phyloP scores from a whole-genome alignment of 1,140 invertebrate genomes.

The Ylistrum balloti region DNA sequence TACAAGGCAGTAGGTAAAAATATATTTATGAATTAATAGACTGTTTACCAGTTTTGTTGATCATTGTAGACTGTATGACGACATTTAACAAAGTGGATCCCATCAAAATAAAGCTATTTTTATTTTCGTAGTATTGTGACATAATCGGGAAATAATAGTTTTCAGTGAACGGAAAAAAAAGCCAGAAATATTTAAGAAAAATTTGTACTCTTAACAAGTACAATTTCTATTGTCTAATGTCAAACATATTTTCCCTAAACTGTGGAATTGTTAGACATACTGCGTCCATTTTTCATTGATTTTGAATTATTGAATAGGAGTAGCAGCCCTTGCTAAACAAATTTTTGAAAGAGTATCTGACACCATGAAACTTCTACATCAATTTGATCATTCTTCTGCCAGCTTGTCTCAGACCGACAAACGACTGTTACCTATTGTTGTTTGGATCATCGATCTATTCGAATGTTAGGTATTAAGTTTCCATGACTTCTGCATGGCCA shows the following conservation, averaged over 20 bases:
- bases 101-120: too few species aligned
- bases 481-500: conserved; percentile 16
- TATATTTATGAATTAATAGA: background rate
- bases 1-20: background rate
- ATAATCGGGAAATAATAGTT: too few species aligned
- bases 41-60: background rate
- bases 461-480: conserved; percentile 1
- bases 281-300: background rate
- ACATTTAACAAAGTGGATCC: too few species aligned
- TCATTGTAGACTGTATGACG: too few species aligned
- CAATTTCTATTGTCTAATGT: too few species aligned
- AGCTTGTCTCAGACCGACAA: background rate
- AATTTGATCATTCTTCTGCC: background rate
- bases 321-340: background rate
- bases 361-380: background rate
- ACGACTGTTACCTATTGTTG: background rate
- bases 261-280: background rate
- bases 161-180: too few species aligned
- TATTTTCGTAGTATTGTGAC: too few species aligned
- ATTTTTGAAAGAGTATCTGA: background rate
- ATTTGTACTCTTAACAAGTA: too few species aligned
- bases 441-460: conserved; percentile 3
- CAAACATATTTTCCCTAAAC: too few species aligned
- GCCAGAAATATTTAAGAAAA: too few species aligned
- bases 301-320: background rate